These are phyloP conservation scores for Drosophila fulvimacula DNA, from an alignment of 2,888 invertebrate genomes.

Conservation along the genomic window DNA sequence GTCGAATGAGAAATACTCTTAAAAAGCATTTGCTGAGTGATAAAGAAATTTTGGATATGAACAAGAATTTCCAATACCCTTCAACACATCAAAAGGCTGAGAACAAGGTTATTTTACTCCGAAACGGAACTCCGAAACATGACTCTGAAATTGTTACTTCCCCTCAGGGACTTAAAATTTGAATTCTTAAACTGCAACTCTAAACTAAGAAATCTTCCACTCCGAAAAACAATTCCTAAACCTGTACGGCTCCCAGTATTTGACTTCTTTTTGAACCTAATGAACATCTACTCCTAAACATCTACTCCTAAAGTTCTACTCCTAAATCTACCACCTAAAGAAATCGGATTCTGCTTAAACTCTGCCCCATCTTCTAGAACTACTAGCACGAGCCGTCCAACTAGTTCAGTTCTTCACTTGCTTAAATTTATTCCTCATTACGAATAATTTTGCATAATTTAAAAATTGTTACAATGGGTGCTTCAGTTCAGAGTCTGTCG, in stretches of 20 bases:
- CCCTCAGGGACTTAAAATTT: too few species aligned
- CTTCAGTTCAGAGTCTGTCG: conserved; percentile 5
- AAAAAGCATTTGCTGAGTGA: not conserved
- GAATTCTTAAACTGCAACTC: too few species aligned
- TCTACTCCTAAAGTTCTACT: not conserved
- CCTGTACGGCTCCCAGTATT: too few species aligned
- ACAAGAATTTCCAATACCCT: not conserved
- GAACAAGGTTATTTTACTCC: too few species aligned
- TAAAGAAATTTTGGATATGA: not conserved
- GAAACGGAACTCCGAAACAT: not conserved
- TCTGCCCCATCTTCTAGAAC: not conserved
- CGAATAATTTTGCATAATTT: conserved; percentile 68
- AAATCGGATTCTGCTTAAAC: not conserved
- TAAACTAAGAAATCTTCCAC: too few species aligned
- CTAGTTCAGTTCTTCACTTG: conserved; percentile 59
- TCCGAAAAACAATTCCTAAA: too few species aligned
- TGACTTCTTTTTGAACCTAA: too few species aligned
- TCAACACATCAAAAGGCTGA: too few species aligned
- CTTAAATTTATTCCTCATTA: conserved; percentile 74
- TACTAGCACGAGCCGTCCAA: not conserved
- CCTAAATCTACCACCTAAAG: not conserved
- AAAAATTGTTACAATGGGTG: conserved; percentile 45
- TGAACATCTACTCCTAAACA: not conserved
- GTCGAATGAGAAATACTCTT: not conserved
- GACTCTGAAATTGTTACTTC: not conserved